A percentile compares a stretch with the other conserved stretches of the same genome.
Conservation (phyloP, 2,797 vertebrate genomes). For the Peromyscus eremicus region DNA sequence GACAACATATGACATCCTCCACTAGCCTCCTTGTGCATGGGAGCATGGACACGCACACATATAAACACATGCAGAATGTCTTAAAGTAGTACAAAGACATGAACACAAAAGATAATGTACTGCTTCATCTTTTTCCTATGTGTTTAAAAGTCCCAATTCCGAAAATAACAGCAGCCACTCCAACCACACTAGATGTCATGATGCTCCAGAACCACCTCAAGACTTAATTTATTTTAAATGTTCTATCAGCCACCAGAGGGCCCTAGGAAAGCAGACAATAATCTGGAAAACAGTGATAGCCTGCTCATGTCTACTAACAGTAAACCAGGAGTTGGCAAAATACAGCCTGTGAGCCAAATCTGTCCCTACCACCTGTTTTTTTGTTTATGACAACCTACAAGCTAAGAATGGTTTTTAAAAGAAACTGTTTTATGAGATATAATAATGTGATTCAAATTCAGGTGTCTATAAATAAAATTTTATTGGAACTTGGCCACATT, state of each 20-base stretch:
- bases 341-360: neutral
- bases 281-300: slow-evolving; percentile 10
- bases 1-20: neutral
- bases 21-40: neutral
- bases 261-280: slow-evolving; percentile 32
- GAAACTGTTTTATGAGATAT: slow-evolving; percentile 19
- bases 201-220: slow-evolving; percentile 52
- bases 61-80: neutral
- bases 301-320: neutral
- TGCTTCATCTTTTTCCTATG: neutral
- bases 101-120: slow-evolving; percentile 11
- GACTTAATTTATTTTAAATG: neutral
- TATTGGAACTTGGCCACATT: slow-evolving; percentile 27
- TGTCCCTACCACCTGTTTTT: slow-evolving; percentile 20
- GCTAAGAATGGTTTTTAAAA: slow-evolving; percentile 15
- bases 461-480: slow-evolving; percentile 51
- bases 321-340: slow-evolving; percentile 35
- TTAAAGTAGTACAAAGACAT: slow-evolving; percentile 46
- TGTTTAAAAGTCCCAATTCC: slow-evolving; percentile 15
- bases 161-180: slow-evolving; percentile 14
- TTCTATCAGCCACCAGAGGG: slow-evolving; percentile 61
- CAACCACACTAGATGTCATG: slow-evolving; percentile 9
- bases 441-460: slow-evolving; percentile 54
- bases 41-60: neutral
- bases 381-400: neutral